These are phyloP conservation scores for Andrena chrysosceles DNA, from an alignment of 2,888 invertebrate species.

Conservation along the genomic window DNA sequence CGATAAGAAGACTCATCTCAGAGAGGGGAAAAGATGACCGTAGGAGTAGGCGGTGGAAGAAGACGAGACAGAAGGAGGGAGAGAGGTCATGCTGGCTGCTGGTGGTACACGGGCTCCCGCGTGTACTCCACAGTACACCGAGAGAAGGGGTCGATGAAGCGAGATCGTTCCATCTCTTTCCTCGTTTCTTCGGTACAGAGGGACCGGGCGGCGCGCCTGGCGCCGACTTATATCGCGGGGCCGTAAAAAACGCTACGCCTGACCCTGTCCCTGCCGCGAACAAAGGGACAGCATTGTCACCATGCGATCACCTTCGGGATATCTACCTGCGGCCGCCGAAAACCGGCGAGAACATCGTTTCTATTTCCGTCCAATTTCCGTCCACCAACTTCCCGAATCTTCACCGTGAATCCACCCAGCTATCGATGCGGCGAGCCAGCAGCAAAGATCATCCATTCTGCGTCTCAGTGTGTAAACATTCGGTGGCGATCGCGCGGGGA, in stretches of 20 bases:
- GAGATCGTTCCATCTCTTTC: slow-evolving; percentile 46
- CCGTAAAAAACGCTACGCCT: neutral
- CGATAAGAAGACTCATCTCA: slow-evolving; percentile 65
- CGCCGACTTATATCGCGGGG: neutral
- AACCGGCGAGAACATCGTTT: too few species aligned
- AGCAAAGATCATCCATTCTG: neutral
- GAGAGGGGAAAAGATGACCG: slow-evolving; percentile 50
- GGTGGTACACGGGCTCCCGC: slow-evolving; percentile 57
- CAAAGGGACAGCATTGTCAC: too few species aligned
- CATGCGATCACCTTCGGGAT: too few species aligned
- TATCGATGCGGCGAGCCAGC: neutral
- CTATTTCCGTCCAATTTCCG: too few species aligned
- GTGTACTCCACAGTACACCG: slow-evolving; percentile 31
- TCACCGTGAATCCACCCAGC: too few species aligned
- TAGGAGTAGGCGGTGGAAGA: slow-evolving; percentile 45
- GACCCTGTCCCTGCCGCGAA: too few species aligned
- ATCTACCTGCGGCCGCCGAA: too few species aligned
- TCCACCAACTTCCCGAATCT: too few species aligned
- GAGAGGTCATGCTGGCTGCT: slow-evolving; percentile 54
- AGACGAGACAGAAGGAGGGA: slow-evolving; percentile 25
- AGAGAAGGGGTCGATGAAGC: slow-evolving; percentile 53
- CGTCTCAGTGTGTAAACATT: slow-evolving; percentile 4
- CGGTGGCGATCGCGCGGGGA: neutral
- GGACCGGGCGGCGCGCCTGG: slow-evolving; percentile 7
- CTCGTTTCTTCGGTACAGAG: slow-evolving; percentile 12